phyloP scores from a whole-genome alignment of 2,888 invertebrate species.

The Hydroisotoma schaefferi region DNA sequence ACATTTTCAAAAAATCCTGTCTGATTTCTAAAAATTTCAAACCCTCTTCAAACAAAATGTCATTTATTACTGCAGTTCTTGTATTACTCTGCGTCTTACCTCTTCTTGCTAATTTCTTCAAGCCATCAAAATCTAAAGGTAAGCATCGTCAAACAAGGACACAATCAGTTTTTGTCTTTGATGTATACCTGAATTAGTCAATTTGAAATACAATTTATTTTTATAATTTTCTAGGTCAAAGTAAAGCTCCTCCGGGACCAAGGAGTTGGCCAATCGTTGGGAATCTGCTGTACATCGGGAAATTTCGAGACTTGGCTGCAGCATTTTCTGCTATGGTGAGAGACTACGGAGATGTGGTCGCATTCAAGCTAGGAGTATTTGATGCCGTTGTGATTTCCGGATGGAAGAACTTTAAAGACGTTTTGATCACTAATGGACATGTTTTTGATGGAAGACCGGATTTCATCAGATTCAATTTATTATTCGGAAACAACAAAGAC shows the following conservation, averaged over 20 bases:
- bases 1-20: no score
- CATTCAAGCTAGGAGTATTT: conserved; percentile 37
- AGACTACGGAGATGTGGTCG: conserved; percentile 38
- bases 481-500: conserved; percentile 79
- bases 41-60: background rate
- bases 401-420: conserved; percentile 37
- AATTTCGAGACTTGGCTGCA: conserved; percentile 29
- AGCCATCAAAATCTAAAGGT: background rate
- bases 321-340: conserved; percentile 39
- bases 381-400: conserved; percentile 43
- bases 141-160: background rate
- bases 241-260: conserved; percentile 41
- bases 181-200: background rate
- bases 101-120: background rate
- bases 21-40: background rate
- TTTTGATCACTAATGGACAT: conserved; percentile 57
- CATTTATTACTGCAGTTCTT: background rate
- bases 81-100: background rate
- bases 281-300: conserved; percentile 39
- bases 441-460: conserved; percentile 79
- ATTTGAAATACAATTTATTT: background rate
- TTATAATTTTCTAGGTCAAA: background rate
- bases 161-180: background rate
- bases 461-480: conserved; percentile 71
- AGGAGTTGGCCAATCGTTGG: conserved; percentile 42